Percentiles rank a stretch among this genome's conserved stretches.
phyloP scores from a whole-genome alignment of 2,888 invertebrate genomes.

The Aphelenchoides bicaudatus region DNA sequence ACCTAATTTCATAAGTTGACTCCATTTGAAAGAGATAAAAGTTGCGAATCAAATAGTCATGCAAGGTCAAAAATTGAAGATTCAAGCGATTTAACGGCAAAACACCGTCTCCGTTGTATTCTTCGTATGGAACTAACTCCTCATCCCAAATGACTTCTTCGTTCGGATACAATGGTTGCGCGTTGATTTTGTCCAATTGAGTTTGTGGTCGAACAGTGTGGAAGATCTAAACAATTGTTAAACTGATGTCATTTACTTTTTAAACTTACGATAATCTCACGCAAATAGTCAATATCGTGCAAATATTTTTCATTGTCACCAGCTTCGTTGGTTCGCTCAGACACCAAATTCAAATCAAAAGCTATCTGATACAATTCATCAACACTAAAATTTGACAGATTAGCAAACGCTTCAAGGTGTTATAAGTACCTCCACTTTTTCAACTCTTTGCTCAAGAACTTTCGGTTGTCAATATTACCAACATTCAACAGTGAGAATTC shows the following conservation, averaged over 20 bases:
- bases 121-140: slow-evolving; percentile 93
- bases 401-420: neutral
- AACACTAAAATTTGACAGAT: slow-evolving; percentile 65
- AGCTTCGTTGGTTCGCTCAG: slow-evolving; percentile 65
- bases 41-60: slow-evolving; percentile 93
- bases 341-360: slow-evolving; percentile 80
- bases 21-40: slow-evolving; percentile 95
- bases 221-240: slow-evolving; percentile 31
- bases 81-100: slow-evolving; percentile 93
- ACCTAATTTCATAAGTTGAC: slow-evolving; percentile 74
- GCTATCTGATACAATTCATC: slow-evolving; percentile 80
- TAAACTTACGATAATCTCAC: slow-evolving; percentile 72
- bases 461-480: slow-evolving; percentile 85
- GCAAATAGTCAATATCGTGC: slow-evolving; percentile 26
- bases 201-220: slow-evolving; percentile 50
- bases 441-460: slow-evolving; percentile 71
- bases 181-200: slow-evolving; percentile 84
- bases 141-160: slow-evolving; percentile 98
- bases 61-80: slow-evolving; percentile 92
- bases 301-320: slow-evolving; percentile 23
- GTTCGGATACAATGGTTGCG: slow-evolving; percentile 96
- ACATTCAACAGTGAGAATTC: slow-evolving; percentile 88
- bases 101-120: slow-evolving; percentile 81
- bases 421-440: slow-evolving; percentile 35
- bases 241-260: neutral